Evolutionary conservation across 2,888 invertebrate genomes (phyloP), one percentile per base, ranked within the genome.

Genomic region (Pteria penguin): DNA sequence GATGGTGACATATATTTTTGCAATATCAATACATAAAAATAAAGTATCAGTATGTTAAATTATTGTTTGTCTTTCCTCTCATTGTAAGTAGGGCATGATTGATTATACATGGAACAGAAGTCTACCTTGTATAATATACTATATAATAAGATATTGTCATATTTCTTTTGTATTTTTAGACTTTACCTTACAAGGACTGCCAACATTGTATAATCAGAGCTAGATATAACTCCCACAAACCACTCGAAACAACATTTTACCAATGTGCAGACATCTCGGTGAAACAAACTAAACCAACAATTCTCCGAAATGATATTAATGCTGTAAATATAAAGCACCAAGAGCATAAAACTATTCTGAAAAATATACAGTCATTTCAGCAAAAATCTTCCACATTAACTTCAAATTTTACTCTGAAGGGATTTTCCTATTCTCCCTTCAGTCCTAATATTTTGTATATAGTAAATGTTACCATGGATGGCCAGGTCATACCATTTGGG

Each of bases 151-250:
- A n/a, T n/a, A n/a, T n/a, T n/a, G n/a, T n/a, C n/a, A n/a, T n/a
- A n/a, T n/a, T n/a, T 22, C 5, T 36, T 33, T 36, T 11, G 27
- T 60, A 14, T 27, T 80, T 76, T 11, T 80, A 86, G 86, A 82
- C 72, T 61, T 55, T 84, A 5, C 85, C 86, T 8, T 71, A 80
- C 27, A 82, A 73, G n/a, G 68, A 65, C 2, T 86, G 86, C 31
- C 81, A 82, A 4, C 85, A 85, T 55, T 86, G 86, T 55, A 83
- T 85, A 0, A 76, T 86, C 1, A 60, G 85, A 62, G 81, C 76
- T 29, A 73, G 85, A 0, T 86, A 86, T 55, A 76, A 83, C 26
- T 79, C 86, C 4, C 85, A 86, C 69, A 86, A 86, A 72, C 84
- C 85, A 1, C 85, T 85, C 18, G 86, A 85, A 72, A 76, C 72